phyloP scores from a whole-genome alignment of 1,140 invertebrate species.

The Papilio xuthus region DNA sequence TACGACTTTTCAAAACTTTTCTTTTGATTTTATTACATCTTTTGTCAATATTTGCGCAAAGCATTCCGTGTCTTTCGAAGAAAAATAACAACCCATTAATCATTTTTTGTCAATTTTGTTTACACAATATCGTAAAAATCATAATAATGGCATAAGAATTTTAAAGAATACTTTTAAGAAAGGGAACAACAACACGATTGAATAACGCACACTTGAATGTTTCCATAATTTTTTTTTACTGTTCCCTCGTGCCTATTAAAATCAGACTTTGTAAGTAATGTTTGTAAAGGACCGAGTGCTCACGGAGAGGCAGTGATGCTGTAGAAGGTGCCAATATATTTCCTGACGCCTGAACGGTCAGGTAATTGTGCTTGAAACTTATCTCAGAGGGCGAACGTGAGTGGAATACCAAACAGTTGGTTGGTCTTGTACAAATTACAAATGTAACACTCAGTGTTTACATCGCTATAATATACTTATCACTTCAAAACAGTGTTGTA shows the following conservation, averaged over 20 bases:
- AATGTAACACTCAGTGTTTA: conserved; percentile 46
- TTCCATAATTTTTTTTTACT: conserved; percentile 39
- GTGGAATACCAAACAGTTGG: conserved; percentile 68
- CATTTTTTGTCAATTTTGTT: conserved; percentile 29
- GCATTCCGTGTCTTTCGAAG: conserved; percentile 57
- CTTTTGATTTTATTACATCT: conserved; percentile 77
- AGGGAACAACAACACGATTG: neutral
- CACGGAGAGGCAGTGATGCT: conserved; percentile 40
- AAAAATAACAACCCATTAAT: conserved; percentile 69
- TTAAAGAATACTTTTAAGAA: conserved; percentile 12
- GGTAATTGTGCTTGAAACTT: conserved; percentile 81
- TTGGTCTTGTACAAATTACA: conserved; percentile 73
- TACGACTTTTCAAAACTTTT: conserved; percentile 77
- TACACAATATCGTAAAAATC: conserved; percentile 20
- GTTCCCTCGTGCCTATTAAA: conserved; percentile 51
- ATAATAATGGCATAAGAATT: conserved; percentile 11
- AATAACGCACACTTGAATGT: conserved; percentile 20
- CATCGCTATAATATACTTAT: neutral
- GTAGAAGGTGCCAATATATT: conserved; percentile 79
- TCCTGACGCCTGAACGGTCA: conserved; percentile 79
- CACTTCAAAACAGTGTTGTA: neutral
- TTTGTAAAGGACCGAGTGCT: conserved; percentile 44
- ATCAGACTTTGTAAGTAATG: conserved; percentile 67
- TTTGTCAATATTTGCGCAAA: conserved; percentile 66
- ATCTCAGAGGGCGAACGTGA: conserved; percentile 76